A percentile compares a stretch with the other conserved stretches of the same genome.
Conservation (phyloP, 2,888 invertebrate species). For the Noctua comes region DNA sequence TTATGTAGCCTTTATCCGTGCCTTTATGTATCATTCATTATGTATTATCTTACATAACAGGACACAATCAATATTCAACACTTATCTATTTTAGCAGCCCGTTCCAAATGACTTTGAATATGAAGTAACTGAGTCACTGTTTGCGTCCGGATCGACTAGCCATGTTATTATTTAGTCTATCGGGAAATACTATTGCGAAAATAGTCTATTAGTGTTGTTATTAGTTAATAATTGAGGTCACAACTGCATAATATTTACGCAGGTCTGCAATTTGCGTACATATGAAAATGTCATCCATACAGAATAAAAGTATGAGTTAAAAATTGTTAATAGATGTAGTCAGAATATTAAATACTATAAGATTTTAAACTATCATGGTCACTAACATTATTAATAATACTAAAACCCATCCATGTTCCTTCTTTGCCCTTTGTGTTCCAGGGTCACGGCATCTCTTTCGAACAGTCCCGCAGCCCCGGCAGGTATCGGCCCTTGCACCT, state of each 20-base stretch:
- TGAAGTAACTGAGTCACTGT: constrained; percentile 47
- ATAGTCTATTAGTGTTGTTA: not conserved
- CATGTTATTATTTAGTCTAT: constrained; percentile 17
- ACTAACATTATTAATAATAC: too few species aligned
- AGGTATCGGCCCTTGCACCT: too few species aligned
- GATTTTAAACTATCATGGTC: too few species aligned
- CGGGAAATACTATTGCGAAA: constrained; percentile 25
- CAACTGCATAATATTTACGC: constrained; percentile 7
- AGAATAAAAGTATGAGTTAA: not conserved
- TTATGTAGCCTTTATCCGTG: too few species aligned
- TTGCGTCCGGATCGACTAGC: constrained; percentile 7
- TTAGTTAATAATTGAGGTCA: constrained; percentile 5
- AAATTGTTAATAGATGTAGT: not conserved
- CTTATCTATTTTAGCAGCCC: constrained; percentile 52
- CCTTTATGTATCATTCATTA: constrained; percentile 40
- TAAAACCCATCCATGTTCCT: too few species aligned
- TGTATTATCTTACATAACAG: constrained; percentile 58
- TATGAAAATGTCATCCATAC: not conserved
- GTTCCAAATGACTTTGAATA: constrained; percentile 47
- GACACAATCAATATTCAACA: constrained; percentile 58
- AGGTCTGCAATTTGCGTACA: not conserved
- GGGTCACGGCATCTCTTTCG: too few species aligned
- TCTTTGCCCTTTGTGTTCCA: too few species aligned
- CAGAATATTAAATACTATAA: not conserved
- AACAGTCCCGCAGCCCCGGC: too few species aligned